Percentiles rank a stretch among this genome's conserved stretches.
phyloP scores from a whole-genome alignment of 2,797 vertebrate species.

The Eospalax fontanierii region DNA sequence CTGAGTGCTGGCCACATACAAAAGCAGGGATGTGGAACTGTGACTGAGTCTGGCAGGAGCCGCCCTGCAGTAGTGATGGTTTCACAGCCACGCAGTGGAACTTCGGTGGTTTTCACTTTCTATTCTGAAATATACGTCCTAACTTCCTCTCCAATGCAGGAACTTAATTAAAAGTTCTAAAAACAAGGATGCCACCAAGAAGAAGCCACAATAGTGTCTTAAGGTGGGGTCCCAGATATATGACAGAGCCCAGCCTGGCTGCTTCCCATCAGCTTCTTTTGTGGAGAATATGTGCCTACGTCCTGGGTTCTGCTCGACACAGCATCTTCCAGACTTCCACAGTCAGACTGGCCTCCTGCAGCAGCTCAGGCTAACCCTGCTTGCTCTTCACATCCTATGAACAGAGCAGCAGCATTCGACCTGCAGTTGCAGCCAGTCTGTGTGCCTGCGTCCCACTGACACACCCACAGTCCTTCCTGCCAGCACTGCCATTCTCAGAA shows the following conservation, averaged over 20 bases:
- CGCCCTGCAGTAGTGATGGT: neutral
- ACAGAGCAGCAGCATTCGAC: neutral
- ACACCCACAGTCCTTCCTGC: neutral
- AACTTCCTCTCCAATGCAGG: neutral
- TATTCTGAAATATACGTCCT: neutral
- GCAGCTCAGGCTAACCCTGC: neutral
- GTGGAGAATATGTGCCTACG: neutral
- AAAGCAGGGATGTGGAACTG: neutral
- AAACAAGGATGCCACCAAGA: neutral
- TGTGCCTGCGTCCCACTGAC: neutral
- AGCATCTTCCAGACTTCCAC: neutral
- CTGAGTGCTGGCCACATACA: neutral
- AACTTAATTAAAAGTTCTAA: neutral
- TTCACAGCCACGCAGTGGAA: neutral
- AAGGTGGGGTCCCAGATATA: neutral
- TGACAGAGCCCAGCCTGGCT: neutral
- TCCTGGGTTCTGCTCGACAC: neutral
- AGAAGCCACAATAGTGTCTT: neutral
- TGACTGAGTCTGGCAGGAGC: too few relatives aligned
- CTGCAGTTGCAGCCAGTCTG: neutral
- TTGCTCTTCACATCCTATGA: neutral
- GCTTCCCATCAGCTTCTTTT: neutral
- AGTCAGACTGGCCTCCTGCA: neutral
- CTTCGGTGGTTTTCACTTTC: neutral
- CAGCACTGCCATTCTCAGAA: neutral